These are phyloP conservation scores for Xestoiulus laeticollis DNA, from an alignment of 2,888 invertebrate species.

Conservation along the genomic window DNA sequence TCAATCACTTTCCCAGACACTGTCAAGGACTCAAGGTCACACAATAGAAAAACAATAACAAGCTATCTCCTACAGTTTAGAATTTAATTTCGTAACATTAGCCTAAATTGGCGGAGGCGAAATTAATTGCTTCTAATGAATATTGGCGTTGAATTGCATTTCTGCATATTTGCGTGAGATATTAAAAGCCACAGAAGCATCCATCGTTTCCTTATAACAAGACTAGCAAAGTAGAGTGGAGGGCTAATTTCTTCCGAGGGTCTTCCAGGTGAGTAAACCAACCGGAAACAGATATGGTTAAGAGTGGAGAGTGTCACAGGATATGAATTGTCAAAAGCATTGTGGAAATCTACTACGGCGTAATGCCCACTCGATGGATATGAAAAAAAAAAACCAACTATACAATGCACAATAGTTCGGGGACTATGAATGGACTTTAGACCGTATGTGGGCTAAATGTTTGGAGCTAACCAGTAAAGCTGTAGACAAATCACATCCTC, in stretches of 20 bases:
- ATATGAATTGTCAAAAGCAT: constrained; percentile 6
- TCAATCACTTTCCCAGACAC: not conserved
- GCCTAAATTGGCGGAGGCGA: not conserved
- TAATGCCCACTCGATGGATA: not conserved
- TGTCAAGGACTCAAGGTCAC: not conserved
- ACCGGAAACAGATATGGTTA: constrained; percentile 9
- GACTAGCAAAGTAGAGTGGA: not conserved
- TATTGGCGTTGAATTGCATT: not conserved
- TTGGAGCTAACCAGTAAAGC: not conserved
- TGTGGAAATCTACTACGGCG: not conserved
- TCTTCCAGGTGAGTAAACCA: constrained; percentile 25
- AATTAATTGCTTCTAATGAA: not conserved
- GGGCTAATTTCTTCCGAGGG: not conserved
- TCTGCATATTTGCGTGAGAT: not conserved
- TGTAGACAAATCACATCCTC: not conserved
- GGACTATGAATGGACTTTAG: not conserved
- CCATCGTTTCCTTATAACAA: not conserved
- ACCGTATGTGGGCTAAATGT: not conserved
- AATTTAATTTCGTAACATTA: constrained; percentile 1
- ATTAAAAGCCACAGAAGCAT: not conserved
- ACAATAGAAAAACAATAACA: not conserved
- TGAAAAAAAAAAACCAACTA: not conserved
- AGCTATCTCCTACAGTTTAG: not conserved
- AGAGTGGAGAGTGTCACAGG: constrained; percentile 14
- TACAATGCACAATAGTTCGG: constrained; percentile 2